These are phyloP conservation scores for Rugalucina vietnamica DNA, from an alignment of 2,888 invertebrate genomes.

Conservation along the genomic window DNA sequence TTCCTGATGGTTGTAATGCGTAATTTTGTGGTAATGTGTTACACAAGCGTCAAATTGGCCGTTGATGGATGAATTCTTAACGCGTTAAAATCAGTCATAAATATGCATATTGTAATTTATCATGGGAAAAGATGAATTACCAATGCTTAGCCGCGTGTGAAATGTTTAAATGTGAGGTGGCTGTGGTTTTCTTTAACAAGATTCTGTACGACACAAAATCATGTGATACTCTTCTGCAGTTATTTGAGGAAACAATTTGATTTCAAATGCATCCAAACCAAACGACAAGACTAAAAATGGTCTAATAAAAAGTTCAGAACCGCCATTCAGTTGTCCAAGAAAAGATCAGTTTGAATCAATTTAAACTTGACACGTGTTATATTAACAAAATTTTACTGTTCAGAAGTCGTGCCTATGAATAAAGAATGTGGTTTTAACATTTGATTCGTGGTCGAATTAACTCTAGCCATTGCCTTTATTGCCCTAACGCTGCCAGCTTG, in stretches of 20 bases:
- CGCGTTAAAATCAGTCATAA: background rate
- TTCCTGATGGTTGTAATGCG: too few relatives aligned
- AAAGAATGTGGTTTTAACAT: background rate
- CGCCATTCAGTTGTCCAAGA: background rate
- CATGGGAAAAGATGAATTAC: background rate
- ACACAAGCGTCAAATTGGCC: background rate
- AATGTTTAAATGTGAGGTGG: background rate
- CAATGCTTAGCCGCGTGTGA: background rate
- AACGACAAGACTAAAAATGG: too few relatives aligned
- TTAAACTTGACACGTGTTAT: background rate
- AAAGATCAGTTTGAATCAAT: background rate
- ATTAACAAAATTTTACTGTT: slow-evolving; percentile 1
- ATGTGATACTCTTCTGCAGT: too few relatives aligned
- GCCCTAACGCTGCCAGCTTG: too few relatives aligned
- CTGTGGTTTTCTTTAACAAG: too few relatives aligned
- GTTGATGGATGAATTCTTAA: background rate
- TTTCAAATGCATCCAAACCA: too few relatives aligned
- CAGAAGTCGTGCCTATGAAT: background rate
- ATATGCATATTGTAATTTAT: background rate
- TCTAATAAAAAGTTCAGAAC: background rate
- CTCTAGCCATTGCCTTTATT: too few relatives aligned
- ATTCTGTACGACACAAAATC: too few relatives aligned
- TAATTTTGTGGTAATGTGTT: too few relatives aligned
- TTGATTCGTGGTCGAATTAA: too few relatives aligned
- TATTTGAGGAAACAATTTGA: too few relatives aligned